These are phyloP conservation scores for Scomber scombrus DNA, from an alignment of 2,113 vertebrate genomes.

Conservation along the genomic window DNA sequence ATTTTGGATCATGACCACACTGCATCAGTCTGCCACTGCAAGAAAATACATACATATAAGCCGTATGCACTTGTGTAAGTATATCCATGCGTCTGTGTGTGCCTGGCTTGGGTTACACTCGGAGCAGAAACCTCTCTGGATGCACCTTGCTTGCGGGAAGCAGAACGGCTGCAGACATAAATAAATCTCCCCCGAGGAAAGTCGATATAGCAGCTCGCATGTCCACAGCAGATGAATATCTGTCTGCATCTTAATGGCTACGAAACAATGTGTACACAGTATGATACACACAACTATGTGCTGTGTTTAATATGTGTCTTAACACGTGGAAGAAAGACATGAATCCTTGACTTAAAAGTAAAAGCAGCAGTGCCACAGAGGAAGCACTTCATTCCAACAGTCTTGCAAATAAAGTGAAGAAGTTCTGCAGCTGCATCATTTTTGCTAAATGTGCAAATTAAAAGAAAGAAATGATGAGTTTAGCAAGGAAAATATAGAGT, in stretches of 20 bases:
- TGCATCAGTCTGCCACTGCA: not conserved
- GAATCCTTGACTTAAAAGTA: not conserved
- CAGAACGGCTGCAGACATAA: conserved; percentile 72
- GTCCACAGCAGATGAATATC: conserved; percentile 75
- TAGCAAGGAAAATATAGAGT: not conserved
- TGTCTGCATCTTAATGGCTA: conserved; percentile 66
- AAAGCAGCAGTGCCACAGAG: not conserved
- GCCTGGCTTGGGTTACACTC: conserved; percentile 58
- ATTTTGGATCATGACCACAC: not conserved
- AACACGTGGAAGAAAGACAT: conserved; percentile 1
- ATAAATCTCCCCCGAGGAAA: conserved; percentile 81
- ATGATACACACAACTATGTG: conserved; percentile 23
- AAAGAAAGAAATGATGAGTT: too few species aligned
- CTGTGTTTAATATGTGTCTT: not conserved
- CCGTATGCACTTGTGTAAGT: conserved; percentile 4
- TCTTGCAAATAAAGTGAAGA: not conserved
- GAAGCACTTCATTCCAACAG: not conserved
- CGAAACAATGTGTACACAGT: conserved; percentile 32
- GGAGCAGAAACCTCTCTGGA: conserved; percentile 53
- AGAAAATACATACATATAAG: not conserved
- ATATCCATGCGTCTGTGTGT: conserved; percentile 16
- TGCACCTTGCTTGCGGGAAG: conserved; percentile 81
- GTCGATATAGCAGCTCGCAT: conserved; percentile 79
- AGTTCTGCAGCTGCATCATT: too few species aligned
- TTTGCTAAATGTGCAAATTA: too few species aligned